phyloP scores from a whole-genome alignment of 2,797 vertebrate genomes.

The Phoeniculus purpureus region DNA sequence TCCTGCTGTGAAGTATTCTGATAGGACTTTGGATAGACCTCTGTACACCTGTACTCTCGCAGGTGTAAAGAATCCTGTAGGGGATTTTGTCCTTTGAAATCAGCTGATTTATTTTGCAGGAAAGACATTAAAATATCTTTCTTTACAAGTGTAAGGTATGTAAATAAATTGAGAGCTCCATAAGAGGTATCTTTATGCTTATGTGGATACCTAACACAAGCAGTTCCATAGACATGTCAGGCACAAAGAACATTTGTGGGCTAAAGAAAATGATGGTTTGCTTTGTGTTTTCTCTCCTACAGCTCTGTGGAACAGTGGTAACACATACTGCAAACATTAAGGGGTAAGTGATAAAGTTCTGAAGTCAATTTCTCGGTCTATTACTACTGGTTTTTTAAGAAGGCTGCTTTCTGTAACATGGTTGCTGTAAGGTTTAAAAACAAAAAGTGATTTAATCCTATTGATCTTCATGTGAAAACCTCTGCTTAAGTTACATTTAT shows the following conservation, averaged over 20 bases:
- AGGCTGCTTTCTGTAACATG: not conserved
- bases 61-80: not conserved
- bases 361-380: not conserved
- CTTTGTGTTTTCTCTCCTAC: not conserved
- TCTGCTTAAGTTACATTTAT: not conserved
- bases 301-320: constrained; percentile 85
- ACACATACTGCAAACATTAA: constrained; percentile 49
- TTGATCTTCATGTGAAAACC: not conserved
- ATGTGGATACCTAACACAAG: not conserved
- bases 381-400: not conserved
- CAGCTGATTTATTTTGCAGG: not conserved
- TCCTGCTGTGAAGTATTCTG: not conserved
- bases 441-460: not conserved
- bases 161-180: not conserved
- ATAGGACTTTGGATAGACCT: not conserved
- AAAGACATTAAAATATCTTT: not conserved
- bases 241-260: not conserved
- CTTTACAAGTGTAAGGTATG: not conserved
- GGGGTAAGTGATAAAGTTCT: constrained; percentile 62
- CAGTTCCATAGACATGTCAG: not conserved
- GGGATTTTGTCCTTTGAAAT: not conserved
- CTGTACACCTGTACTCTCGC: not conserved
- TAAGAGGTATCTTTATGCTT: not conserved
- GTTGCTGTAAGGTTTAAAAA: not conserved
- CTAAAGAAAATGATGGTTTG: not conserved